Conservation (phyloP, 2,888 invertebrate genomes). For the Hipparchia sbordonii region DNA sequence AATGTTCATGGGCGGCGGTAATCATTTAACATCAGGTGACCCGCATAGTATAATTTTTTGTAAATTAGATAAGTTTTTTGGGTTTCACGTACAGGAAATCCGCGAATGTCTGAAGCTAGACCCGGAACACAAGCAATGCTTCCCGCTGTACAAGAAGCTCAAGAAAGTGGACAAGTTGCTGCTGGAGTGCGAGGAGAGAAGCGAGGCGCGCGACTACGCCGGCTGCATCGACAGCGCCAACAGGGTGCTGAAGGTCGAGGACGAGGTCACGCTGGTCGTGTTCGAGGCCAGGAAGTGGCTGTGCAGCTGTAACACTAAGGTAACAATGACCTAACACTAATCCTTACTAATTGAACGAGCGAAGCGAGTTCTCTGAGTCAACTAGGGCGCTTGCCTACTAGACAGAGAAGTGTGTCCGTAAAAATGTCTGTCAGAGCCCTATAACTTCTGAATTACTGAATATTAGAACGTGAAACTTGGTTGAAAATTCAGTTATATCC, state of each 20-base stretch:
- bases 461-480: too few species aligned
- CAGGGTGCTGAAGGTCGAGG: constrained; percentile 86
- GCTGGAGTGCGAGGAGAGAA: constrained; percentile 84
- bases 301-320: constrained; percentile 89
- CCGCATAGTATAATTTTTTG: too few species aligned
- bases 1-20: too few species aligned
- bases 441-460: too few species aligned
- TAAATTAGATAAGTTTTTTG: too few species aligned
- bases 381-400: too few species aligned
- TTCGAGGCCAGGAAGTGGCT: constrained; percentile 89
- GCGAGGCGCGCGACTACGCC: constrained; percentile 84
- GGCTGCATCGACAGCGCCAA: constrained; percentile 88
- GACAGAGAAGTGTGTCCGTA: too few species aligned
- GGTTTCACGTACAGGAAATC: constrained; percentile 84
- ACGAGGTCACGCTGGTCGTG: constrained; percentile 86
- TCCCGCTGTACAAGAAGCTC: constrained; percentile 97
- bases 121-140: constrained; percentile 98
- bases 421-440: too few species aligned
- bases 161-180: constrained; percentile 95
- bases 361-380: too few species aligned
- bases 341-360: too few species aligned
- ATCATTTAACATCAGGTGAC: too few species aligned
- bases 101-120: constrained; percentile 98
- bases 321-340: constrained; percentile 31
- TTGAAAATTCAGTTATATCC: too few species aligned